Conservation (phyloP, 2,888 invertebrate species). For the Drosophila yooni region DNA sequence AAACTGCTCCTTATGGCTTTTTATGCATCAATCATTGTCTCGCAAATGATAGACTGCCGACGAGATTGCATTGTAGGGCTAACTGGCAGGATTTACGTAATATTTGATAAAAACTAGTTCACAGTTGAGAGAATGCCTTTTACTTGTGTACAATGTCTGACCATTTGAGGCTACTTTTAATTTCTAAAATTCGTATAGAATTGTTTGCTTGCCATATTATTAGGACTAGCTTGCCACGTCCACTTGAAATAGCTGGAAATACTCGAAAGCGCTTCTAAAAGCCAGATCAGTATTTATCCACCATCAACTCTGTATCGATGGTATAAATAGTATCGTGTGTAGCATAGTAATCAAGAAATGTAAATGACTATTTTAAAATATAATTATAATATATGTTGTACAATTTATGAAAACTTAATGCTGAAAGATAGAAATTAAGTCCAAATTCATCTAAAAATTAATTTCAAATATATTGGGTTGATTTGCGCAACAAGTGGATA, state of each 20-base stretch:
- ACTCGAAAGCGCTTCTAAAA: not conserved
- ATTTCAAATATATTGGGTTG: not conserved
- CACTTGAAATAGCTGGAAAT: not conserved
- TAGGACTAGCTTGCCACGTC: not conserved
- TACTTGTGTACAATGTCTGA: not conserved
- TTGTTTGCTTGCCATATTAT: not conserved
- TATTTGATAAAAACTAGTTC: not conserved
- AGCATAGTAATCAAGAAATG: not conserved
- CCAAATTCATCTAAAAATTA: rapidly evolving
- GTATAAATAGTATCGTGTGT: too few relatives aligned
- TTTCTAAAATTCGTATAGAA: not conserved
- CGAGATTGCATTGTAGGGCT: conserved; percentile 1
- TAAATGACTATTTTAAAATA: not conserved
- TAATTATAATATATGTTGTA: not conserved
- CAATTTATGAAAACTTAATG: not conserved
- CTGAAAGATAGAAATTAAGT: not conserved
- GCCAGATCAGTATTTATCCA: not conserved
- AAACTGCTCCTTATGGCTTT: conserved; percentile 4
- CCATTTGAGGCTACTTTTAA: not conserved
- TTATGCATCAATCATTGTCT: conserved; percentile 26
- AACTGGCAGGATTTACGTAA: not conserved
- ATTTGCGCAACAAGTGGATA: not conserved
- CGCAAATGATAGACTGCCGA: conserved; percentile 18
- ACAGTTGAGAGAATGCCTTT: not conserved
- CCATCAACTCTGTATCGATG: not conserved